phyloP scores from a whole-genome alignment of 2,113 vertebrate genomes.

The Nibea coibor region DNA sequence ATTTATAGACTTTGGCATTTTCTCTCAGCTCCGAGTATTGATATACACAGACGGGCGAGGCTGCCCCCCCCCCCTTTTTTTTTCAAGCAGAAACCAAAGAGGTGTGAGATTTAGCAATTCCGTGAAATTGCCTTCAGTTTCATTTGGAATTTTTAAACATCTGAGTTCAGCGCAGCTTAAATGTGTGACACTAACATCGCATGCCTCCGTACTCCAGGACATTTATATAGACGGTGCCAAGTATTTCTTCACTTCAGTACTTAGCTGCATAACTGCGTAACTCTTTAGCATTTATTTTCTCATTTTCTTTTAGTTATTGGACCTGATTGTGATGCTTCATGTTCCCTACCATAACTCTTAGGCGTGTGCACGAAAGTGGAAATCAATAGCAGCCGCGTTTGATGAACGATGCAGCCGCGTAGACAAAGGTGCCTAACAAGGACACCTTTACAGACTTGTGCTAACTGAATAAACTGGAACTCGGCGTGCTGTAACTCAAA shows the following conservation, averaged over 20 bases:
- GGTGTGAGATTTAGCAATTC: conserved; percentile 26
- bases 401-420: conserved; percentile 14
- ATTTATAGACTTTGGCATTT: conserved; percentile 62
- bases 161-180: conserved; percentile 28
- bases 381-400: conserved; percentile 40
- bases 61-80: conserved; percentile 45
- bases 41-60: conserved; percentile 50
- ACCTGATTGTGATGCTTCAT: background rate
- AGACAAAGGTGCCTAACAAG: conserved; percentile 26
- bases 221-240: background rate
- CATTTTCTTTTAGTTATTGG: background rate
- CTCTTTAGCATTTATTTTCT: background rate
- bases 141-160: conserved; percentile 34
- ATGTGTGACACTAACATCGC: background rate
- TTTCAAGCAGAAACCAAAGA: conserved; percentile 51
- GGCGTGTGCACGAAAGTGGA: conserved; percentile 14
- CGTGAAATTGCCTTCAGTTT: conserved; percentile 37
- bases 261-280: background rate
- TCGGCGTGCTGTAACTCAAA: conserved; percentile 4
- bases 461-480: background rate
- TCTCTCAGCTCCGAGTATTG: conserved; percentile 48
- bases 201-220: background rate
- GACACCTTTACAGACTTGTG: conserved; percentile 17
- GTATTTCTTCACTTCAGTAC: background rate
- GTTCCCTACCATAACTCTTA: background rate